These are phyloP conservation scores for Eupithecia insigniata DNA, from an alignment of 2,888 invertebrate species.

Conservation along the genomic window DNA sequence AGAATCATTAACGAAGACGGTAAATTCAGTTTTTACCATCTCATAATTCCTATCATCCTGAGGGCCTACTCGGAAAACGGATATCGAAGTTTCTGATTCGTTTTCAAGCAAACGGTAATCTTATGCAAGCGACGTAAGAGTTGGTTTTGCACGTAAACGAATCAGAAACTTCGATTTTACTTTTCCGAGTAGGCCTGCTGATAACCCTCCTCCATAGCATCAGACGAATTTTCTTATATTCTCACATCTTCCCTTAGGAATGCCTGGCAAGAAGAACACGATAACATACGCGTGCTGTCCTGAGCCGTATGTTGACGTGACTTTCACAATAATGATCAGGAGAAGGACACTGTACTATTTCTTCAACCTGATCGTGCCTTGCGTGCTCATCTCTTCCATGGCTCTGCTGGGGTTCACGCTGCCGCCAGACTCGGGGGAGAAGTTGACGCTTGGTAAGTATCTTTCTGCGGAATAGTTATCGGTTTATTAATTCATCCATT, in stretches of 20 bases:
- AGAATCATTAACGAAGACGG: background rate
- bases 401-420: conserved; percentile 98
- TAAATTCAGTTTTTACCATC: background rate
- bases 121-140: too few species aligned
- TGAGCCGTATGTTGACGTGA: conserved; percentile 97
- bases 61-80: too few species aligned
- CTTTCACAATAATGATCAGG: conserved; percentile 98
- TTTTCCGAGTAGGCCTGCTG: too few species aligned
- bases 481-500: background rate
- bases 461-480: background rate
- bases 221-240: background rate
- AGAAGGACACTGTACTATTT: conserved; percentile 99
- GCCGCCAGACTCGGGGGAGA: conserved; percentile 98
- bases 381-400: conserved; percentile 99
- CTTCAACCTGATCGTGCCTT: conserved; percentile 99
- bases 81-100: too few species aligned
- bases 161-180: too few species aligned
- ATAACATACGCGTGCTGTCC: conserved; percentile 97
- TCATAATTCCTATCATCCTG: background rate
- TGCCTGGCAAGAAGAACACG: conserved; percentile 96
- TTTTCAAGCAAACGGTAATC: too few species aligned
- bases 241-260: conserved; percentile 83
- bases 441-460: conserved; percentile 94
- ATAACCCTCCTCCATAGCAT: too few species aligned
- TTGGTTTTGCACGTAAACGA: too few species aligned